Evolutionary conservation across 2,113 vertebrate species (phyloP), one percentile per base, ranked within the genome.

Genomic region (Otolemur garnettii): DNA sequence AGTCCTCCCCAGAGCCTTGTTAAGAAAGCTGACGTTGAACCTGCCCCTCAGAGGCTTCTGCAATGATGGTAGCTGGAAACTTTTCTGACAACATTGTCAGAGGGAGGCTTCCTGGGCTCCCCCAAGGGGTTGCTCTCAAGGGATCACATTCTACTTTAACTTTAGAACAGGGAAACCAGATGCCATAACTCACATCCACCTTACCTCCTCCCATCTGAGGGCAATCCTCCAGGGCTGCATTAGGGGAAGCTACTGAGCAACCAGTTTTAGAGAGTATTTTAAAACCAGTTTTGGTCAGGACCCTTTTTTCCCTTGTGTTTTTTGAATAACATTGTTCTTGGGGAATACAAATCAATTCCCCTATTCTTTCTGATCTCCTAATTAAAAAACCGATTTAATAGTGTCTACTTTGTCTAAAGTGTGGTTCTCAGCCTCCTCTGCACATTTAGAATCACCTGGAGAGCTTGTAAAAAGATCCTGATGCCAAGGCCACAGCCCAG

Each of bases 1-100:
- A 90, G 21, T 50, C 55, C 35, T 96, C 97, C 96, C 92, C 5
- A 35, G 94, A 94, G 96, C 21, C 94, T 97, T 15, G 0, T 97
- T 97, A 96, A 79, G 12, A 79, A 89, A 75, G 33, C 14, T 85
- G 33, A 85, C 15, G 8, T 68, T 42, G 93, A 5, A 26, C 14
- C 50, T 17, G 1, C 62, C 55, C 72, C 80, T 80, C 60, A 72
- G 66, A 89, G 86, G 21, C 11, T 35, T 92, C 60, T 28, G 5
- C 68, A 38, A 24, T 38, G 78, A 69, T 1, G 68, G 18, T 24
- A 11, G 6, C 77, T 93, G 84, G 71, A 97, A 95, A 97, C 59
- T 97, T 95, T 83, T 87, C 38, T 35, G 50, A 69, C 30, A 35
- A 35, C 45, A 12, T 35, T 13, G 2, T 90, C 66, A 59, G 22